Percentiles rank a stretch among this genome's conserved stretches.
phyloP scores from a whole-genome alignment of 2,797 vertebrate genomes.

The Cyclura pinguis region DNA sequence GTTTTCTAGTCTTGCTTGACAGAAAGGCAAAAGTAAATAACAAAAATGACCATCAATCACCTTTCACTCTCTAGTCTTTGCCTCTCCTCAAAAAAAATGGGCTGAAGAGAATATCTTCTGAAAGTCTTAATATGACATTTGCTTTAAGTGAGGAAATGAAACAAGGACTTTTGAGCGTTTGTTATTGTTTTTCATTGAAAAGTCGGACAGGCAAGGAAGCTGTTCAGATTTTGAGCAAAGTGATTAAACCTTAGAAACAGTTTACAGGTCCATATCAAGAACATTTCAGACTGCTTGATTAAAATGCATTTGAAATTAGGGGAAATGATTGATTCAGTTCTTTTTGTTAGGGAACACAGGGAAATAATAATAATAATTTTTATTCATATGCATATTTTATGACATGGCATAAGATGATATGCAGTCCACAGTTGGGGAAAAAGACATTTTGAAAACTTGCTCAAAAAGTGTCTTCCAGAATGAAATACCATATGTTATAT shows the following conservation, averaged over 20 bases:
- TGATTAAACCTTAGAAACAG: neutral
- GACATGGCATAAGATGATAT: neutral
- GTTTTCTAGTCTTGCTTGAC: too few species aligned
- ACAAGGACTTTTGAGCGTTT: neutral
- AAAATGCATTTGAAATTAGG: conserved; percentile 7
- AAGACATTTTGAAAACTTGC: conserved; percentile 48
- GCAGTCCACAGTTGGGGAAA: neutral
- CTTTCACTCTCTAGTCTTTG: too few species aligned
- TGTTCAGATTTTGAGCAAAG: neutral
- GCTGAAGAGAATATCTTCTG: too few species aligned
- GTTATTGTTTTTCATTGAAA: neutral
- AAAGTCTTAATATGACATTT: too few species aligned
- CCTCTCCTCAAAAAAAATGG: too few species aligned
- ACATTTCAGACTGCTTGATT: neutral
- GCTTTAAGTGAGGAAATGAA: neutral
- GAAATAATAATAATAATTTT: conserved; percentile 31
- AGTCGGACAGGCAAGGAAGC: neutral
- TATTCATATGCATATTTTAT: neutral
- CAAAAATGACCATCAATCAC: too few species aligned
- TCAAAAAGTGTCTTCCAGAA: conserved; percentile 44
- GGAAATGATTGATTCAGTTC: neutral
- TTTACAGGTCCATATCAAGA: neutral
- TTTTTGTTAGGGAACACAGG: conserved; percentile 9
- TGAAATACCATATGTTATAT: conserved; percentile 41
- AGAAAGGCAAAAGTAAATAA: too few species aligned